These are phyloP conservation scores for Osmerus eperlanus DNA, from an alignment of 2,113 vertebrate genomes.

Conservation along the genomic window DNA sequence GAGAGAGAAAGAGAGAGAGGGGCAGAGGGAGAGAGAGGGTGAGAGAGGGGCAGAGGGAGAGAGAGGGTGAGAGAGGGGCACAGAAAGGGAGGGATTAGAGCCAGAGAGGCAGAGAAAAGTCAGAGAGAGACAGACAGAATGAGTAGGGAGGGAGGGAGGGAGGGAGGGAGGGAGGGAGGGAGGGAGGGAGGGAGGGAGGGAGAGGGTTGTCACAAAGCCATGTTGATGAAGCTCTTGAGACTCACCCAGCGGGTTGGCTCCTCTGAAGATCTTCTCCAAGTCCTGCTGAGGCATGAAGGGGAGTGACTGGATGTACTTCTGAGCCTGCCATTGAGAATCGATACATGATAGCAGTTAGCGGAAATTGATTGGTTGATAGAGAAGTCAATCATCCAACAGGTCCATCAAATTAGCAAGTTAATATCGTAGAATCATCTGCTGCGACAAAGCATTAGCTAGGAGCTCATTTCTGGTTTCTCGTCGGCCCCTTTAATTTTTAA, in stretches of 20 bases:
- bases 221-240: neutral
- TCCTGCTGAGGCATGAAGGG: slow-evolving; percentile 96
- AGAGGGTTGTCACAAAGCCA: too few relatives aligned
- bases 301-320: slow-evolving; percentile 96
- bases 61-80: neutral
- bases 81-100: neutral
- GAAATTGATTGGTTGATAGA: neutral
- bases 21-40: neutral
- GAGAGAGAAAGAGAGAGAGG: neutral
- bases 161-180: too few relatives aligned
- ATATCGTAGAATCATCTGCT: neutral
- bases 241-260: slow-evolving; percentile 93
- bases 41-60: neutral
- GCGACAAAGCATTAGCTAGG: neutral
- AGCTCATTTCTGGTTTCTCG: too few relatives aligned
- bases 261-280: slow-evolving; percentile 88
- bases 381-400: slow-evolving; percentile 27
- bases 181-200: too few relatives aligned
- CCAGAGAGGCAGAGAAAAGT: neutral
- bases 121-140: too few relatives aligned
- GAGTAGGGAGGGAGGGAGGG: too few relatives aligned
- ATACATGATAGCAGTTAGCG: slow-evolving; percentile 1
- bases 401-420: slow-evolving; percentile 15
- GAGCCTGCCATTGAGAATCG: slow-evolving; percentile 75
- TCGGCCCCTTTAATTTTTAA: too few relatives aligned